Percentiles rank a stretch among this genome's conserved stretches.
These are phyloP conservation scores for Characodon lateralis DNA, from an alignment of 2,797 vertebrate species.

Conservation along the genomic window DNA sequence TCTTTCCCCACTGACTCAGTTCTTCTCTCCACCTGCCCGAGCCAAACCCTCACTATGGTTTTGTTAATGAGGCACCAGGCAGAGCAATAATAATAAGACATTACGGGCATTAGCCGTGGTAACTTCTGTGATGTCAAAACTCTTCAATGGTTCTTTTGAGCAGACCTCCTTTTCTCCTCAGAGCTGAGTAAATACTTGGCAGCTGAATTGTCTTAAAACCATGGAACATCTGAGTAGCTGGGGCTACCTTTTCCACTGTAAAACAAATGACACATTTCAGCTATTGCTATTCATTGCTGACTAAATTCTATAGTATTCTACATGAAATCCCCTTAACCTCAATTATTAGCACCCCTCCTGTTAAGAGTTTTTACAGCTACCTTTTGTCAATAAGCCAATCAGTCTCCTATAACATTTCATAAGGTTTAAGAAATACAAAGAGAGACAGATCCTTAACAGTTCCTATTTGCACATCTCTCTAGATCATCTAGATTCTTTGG, in stretches of 20 bases:
- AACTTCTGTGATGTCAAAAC: constrained; percentile 65
- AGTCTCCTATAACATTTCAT: not conserved
- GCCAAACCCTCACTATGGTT: constrained; percentile 73
- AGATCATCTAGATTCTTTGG: not conserved
- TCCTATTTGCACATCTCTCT: not conserved
- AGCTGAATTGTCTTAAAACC: constrained; percentile 46
- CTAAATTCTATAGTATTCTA: too few species aligned
- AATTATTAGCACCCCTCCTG: too few species aligned
- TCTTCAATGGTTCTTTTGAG: constrained; percentile 75
- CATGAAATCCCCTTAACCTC: too few species aligned
- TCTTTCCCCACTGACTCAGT: constrained; percentile 82
- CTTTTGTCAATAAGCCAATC: not conserved
- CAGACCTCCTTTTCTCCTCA: constrained; percentile 43
- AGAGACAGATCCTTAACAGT: too few species aligned
- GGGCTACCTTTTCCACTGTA: constrained; percentile 13
- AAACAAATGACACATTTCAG: not conserved
- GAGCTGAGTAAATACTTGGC: constrained; percentile 32
- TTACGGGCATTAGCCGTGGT: constrained; percentile 65
- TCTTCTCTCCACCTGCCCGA: constrained; percentile 55
- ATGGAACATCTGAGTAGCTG: constrained; percentile 60
- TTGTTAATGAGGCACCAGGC: constrained; percentile 65
- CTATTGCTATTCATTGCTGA: not conserved
- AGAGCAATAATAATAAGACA: constrained; percentile 71
- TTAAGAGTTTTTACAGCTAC: too few species aligned
- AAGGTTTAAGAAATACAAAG: not conserved